Evolutionary conservation across 2,888 invertebrate species (phyloP), one percentile per base, ranked within the genome.

Genomic region (Agriopis leucophaearia): DNA sequence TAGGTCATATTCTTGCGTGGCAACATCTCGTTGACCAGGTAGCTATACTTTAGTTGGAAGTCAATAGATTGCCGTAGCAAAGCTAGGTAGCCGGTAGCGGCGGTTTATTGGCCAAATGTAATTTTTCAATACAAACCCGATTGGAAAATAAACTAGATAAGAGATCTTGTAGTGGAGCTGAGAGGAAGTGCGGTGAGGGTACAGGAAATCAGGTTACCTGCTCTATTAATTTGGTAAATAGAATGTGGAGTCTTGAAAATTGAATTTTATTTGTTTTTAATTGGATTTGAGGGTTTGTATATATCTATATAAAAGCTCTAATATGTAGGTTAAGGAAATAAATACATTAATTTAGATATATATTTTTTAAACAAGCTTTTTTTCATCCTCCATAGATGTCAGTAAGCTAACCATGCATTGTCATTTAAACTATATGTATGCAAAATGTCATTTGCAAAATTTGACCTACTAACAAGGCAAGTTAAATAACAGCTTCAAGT

Each of bases 111-210:
- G 44, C 59, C 45, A 62, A 72, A 69, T 66, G 59, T 64, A 52
- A 71, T 69, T 60, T 67, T 67, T 64, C 66, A 66, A 61, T 62
- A 62, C 65, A 54, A 54, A 44, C 65, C 15, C 54, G 61, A 62
- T 69, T 61, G 44, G 57, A 54, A 61, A 60, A 57, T 64, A 64
- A 64, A 61, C 60, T 36, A 15, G 52, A 61, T 52, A 27, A 61
- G 38, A 66, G 36, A 44, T 42, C 47, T 27, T 45, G 42, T 27
- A 5, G 27, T 27, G 4, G 27, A 27, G 48, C 16, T 36, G 13
- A n/a, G 47, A 48, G 48, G 47, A 65, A 27, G 48, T 52, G 40
- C 42, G 42, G 35, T 13, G 35, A 50, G 38, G 57, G 35, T 45
- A 52, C 4, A 52, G n/a, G 36, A 51, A 58, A 52, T 36, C 35